Conservation (phyloP, 2,797 vertebrate genomes). For the Hyperoplus immaculatus region DNA sequence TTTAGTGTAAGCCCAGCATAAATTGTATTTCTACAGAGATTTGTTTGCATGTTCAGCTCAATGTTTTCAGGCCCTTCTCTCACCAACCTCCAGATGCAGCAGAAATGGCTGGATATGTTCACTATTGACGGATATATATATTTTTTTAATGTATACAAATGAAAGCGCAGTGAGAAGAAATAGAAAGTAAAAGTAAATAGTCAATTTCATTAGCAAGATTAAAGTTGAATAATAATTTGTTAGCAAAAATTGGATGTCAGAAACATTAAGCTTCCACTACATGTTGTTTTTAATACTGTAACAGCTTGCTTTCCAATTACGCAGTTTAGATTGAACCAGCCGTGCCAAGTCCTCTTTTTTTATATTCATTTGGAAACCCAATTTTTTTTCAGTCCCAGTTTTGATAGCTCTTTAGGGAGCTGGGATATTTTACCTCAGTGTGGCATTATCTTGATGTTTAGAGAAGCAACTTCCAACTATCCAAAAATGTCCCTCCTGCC, state of each 20-base stretch:
- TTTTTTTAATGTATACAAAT: background rate
- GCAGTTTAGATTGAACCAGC: background rate
- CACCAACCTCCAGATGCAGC: too few relatives aligned
- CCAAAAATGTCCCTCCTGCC: conserved; percentile 4
- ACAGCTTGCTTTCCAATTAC: conserved; percentile 24
- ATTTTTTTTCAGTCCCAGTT: conserved; percentile 9
- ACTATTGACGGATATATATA: background rate
- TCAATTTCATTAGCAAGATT: conserved; percentile 16
- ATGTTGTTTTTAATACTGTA: background rate
- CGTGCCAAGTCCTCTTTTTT: conserved; percentile 16
- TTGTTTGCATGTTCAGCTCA: too few relatives aligned
- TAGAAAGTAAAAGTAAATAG: background rate
- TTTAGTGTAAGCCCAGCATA: too few relatives aligned
- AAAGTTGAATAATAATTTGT: conserved; percentile 29
- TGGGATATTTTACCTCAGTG: background rate
- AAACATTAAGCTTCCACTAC: conserved; percentile 19
- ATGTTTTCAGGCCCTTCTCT: too few relatives aligned
- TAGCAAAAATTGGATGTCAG: conserved; percentile 19
- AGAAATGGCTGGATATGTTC: background rate
- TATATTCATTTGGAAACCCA: conserved; percentile 10
- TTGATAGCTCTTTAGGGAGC: conserved; percentile 5
- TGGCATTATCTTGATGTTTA: conserved; percentile 7
- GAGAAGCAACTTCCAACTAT: background rate
- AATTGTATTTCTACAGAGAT: too few relatives aligned
- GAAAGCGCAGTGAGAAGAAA: conserved; percentile 1